phyloP scores from a whole-genome alignment of 1,140 invertebrate species.

The Sminthurinus signatus region DNA sequence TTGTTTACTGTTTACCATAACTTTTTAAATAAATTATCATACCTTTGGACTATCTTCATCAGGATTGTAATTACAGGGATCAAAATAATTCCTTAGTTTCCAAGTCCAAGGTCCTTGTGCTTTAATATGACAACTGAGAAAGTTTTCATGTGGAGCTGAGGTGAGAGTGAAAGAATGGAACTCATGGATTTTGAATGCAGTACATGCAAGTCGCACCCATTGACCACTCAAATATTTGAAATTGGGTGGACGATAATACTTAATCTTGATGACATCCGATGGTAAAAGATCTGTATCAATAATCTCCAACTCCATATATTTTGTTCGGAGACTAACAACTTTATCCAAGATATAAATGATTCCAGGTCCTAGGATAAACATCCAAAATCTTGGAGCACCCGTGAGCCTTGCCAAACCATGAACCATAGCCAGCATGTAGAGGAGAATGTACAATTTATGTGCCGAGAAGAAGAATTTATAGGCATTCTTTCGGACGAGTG shows the following conservation, averaged over 20 bases:
- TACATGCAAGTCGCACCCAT: conserved; percentile 87
- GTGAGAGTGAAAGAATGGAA: conserved; percentile 98
- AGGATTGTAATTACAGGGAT: conserved; percentile 85
- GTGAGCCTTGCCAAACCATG: conserved; percentile 93
- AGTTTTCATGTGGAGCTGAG: conserved; percentile 96
- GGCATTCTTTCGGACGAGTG: conserved; percentile 83
- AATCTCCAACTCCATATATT: conserved; percentile 89
- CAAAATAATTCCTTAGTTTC: conserved; percentile 95
- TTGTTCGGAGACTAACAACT: conserved; percentile 81
- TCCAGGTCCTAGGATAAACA: conserved; percentile 91
- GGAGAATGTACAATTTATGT: conserved; percentile 84
- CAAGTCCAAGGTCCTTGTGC: conserved; percentile 98
- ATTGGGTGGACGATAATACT: conserved; percentile 89
- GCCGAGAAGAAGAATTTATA: conserved; percentile 97
- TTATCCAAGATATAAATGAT: conserved; percentile 86
- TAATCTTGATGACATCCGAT: conserved; percentile 89
- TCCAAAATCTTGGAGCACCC: conserved; percentile 87
- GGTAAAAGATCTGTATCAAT: conserved; percentile 92
- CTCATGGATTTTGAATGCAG: conserved; percentile 82
- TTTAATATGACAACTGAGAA: conserved; percentile 94
- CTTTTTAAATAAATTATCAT: too few species aligned
- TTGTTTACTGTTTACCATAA: too few species aligned
- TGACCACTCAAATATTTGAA: conserved; percentile 89
- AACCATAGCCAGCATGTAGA: conserved; percentile 84
- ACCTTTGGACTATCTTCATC: conserved; percentile 73